A percentile compares a stretch with the other conserved stretches of the same genome.
Evolutionary conservation across 1,140 invertebrate species (phyloP).

Genomic region (Varroa destructor): DNA sequence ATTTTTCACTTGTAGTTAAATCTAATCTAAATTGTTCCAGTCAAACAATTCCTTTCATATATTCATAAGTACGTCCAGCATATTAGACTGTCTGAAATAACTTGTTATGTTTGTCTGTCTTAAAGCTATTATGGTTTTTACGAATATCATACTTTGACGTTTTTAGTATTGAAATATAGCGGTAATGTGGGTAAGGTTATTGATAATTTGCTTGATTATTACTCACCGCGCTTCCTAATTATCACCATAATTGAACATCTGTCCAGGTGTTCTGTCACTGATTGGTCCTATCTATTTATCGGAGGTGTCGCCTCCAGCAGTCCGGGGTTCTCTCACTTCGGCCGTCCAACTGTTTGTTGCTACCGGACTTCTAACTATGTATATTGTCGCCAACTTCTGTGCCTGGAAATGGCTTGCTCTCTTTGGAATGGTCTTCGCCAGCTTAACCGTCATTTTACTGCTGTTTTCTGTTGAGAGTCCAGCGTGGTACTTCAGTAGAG

Average conservation of each 20-base stretch:
- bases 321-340: neutral
- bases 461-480: conserved; percentile 21
- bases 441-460: neutral
- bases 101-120: too few relatives aligned
- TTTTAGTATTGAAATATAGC: too few relatives aligned
- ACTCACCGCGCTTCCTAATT: too few relatives aligned
- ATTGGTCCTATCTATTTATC: neutral
- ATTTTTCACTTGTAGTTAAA: too few relatives aligned
- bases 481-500: conserved; percentile 11
- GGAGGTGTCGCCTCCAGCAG: conserved; percentile 4
- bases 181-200: too few relatives aligned
- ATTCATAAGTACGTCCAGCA: too few relatives aligned
- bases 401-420: conserved; percentile 15
- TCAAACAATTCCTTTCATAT: too few relatives aligned
- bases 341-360: conserved; percentile 11
- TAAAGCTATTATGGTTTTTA: too few relatives aligned
- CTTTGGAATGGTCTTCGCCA: conserved; percentile 16
- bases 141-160: too few relatives aligned
- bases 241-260: neutral
- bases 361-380: conserved; percentile 10
- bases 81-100: too few relatives aligned
- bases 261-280: conserved; percentile 12
- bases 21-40: too few relatives aligned
- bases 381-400: neutral
- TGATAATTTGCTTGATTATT: too few relatives aligned